These are phyloP conservation scores for Habroteleia sp. DNA, from an alignment of 2,888 invertebrate genomes.

Conservation along the genomic window DNA sequence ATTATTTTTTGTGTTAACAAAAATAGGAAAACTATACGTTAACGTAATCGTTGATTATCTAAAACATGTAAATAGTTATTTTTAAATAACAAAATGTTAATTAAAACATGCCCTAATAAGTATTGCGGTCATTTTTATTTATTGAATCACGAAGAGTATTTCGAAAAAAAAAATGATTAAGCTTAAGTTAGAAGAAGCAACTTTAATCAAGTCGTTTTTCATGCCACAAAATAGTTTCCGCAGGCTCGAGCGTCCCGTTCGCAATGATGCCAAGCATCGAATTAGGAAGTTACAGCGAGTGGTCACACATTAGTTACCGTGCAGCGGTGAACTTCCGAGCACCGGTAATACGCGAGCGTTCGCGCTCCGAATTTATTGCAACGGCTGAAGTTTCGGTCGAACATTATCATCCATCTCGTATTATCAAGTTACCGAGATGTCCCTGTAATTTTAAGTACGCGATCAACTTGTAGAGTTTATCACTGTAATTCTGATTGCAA, in stretches of 20 bases:
- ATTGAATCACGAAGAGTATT: no score
- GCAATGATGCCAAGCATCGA: slow-evolving; percentile 4
- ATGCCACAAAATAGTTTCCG: background rate
- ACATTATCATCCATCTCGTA: slow-evolving; percentile 14
- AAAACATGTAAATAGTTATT: no score
- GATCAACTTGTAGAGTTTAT: background rate
- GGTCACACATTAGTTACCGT: slow-evolving; percentile 19
- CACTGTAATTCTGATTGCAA: background rate
- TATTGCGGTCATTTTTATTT: no score
- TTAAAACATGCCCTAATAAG: no score
- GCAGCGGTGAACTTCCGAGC: background rate
- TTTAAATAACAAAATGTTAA: no score
- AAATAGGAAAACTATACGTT: no score
- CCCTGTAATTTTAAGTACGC: background rate
- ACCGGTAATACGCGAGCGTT: background rate
- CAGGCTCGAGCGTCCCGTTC: background rate
- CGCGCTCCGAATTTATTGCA: background rate
- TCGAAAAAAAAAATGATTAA: no score
- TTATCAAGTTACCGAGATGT: slow-evolving; percentile 4
- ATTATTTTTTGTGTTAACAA: no score
- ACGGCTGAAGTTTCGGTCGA: slow-evolving; percentile 2
- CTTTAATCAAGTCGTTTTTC: slow-evolving; percentile 11
- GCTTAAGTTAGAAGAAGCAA: background rate
- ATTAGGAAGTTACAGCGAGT: slow-evolving; percentile 22
- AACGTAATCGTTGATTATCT: no score